A percentile compares a stretch with the other conserved stretches of the same genome.
These are phyloP conservation scores for Dendrolimus houi DNA, from an alignment of 2,888 invertebrate species.

Conservation along the genomic window DNA sequence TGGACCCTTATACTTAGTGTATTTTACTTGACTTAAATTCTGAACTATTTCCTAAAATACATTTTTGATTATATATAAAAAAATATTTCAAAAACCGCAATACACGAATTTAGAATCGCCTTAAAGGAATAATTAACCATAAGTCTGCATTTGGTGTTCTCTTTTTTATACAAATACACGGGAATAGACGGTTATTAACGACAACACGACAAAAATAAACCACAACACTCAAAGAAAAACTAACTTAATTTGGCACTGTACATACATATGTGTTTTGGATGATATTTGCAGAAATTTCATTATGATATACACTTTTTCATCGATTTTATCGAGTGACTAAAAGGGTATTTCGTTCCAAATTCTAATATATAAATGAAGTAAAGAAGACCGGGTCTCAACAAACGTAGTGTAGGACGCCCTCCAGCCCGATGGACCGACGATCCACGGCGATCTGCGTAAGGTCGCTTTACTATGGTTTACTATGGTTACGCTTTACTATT, in stretches of 20 bases:
- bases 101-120: not conserved
- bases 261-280: not conserved
- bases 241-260: not conserved
- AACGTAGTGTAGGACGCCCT: too few species aligned
- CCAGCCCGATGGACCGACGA: too few species aligned
- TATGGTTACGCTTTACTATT: too few species aligned
- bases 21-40: too few species aligned
- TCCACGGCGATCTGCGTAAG: too few species aligned
- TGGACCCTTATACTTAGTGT: too few species aligned
- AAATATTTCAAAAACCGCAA: not conserved
- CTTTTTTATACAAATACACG: not conserved
- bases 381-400: too few species aligned
- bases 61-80: not conserved
- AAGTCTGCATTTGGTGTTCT: not conserved
- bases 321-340: not conserved
- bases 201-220: not conserved
- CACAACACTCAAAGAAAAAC: not conserved
- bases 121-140: not conserved
- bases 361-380: too few species aligned
- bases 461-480: too few species aligned
- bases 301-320: not conserved
- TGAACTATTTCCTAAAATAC: too few species aligned
- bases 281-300: not conserved
- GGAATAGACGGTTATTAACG: not conserved
- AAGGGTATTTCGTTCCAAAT: too few species aligned